Conservation (phyloP, 2,797 vertebrate species). For the Galagoides demidoff region DNA sequence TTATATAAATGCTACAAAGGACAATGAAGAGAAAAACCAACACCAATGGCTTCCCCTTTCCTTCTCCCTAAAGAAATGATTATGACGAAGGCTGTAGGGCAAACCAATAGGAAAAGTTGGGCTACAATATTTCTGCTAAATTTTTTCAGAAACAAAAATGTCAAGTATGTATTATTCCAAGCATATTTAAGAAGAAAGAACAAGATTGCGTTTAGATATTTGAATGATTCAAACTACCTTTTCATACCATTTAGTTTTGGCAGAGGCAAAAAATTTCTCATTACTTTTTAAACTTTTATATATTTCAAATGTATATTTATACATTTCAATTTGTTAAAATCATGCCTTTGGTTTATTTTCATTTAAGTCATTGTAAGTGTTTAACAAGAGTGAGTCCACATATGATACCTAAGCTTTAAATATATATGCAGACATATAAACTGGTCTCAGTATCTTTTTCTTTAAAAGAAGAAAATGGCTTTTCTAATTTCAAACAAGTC, state of each 20-base stretch:
- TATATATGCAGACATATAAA: background rate
- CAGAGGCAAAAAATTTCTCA: slow-evolving; percentile 11
- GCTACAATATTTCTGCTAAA: slow-evolving; percentile 43
- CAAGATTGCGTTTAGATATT: background rate
- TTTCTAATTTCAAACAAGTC: slow-evolving; percentile 54
- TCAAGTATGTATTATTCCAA: background rate
- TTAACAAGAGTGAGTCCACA: slow-evolving; percentile 19
- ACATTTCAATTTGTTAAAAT: background rate
- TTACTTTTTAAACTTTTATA: slow-evolving; percentile 39
- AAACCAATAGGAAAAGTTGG: slow-evolving; percentile 21
- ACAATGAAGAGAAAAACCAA: background rate
- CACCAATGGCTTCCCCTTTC: background rate
- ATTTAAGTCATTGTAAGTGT: slow-evolving; percentile 56
- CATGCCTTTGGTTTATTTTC: slow-evolving; percentile 32
- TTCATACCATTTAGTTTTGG: slow-evolving; percentile 33
- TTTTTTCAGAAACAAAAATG: slow-evolving; percentile 46
- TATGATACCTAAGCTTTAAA: slow-evolving; percentile 9
- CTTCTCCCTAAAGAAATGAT: slow-evolving; percentile 36
- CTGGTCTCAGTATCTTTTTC: slow-evolving; percentile 20
- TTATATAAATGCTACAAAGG: background rate
- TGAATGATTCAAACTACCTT: slow-evolving; percentile 31
- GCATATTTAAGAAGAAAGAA: slow-evolving; percentile 57
- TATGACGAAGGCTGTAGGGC: background rate
- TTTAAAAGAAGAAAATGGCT: slow-evolving; percentile 51
- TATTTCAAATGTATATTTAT: background rate